phyloP scores from a whole-genome alignment of 2,113 vertebrate genomes.

The Todiramphus chloris region DNA sequence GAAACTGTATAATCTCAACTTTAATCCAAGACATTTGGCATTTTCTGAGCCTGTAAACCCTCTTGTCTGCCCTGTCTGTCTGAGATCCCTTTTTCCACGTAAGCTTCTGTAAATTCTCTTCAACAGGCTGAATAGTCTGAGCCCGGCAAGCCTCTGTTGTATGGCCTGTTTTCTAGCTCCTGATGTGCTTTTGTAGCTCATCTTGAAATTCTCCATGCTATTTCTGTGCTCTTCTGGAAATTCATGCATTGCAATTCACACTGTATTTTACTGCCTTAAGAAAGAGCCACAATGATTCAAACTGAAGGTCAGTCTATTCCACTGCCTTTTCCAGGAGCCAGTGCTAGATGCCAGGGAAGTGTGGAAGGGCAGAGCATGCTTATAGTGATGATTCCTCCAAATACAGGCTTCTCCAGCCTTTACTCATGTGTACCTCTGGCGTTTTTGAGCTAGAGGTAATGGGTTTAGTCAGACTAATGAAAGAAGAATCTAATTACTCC shows the following conservation, averaged over 20 bases:
- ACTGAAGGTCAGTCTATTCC: neutral
- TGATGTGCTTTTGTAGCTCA: neutral
- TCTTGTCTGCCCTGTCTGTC: neutral
- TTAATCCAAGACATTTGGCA: neutral
- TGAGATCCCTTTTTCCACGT: neutral
- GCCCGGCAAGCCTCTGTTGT: neutral
- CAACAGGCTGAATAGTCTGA: neutral
- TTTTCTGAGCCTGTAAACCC: neutral
- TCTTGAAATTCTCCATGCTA: neutral
- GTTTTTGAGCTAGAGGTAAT: neutral
- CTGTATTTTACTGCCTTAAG: neutral
- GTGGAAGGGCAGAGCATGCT: neutral
- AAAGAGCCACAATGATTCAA: neutral
- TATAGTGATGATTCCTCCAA: accelerated
- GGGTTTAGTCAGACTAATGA: neutral
- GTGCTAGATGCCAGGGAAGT: neutral
- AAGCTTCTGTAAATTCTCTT: neutral
- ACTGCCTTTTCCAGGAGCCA: neutral
- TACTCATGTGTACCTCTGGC: neutral
- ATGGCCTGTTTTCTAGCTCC: neutral
- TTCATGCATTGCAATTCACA: neutral
- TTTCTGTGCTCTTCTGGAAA: neutral
- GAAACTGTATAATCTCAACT: neutral
- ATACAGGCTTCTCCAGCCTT: neutral
- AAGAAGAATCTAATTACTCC: neutral